A percentile compares a stretch with the other conserved stretches of the same genome.
These are phyloP conservation scores for Vicugna pacos DNA, from an alignment of 2,113 vertebrate species.

Conservation along the genomic window DNA sequence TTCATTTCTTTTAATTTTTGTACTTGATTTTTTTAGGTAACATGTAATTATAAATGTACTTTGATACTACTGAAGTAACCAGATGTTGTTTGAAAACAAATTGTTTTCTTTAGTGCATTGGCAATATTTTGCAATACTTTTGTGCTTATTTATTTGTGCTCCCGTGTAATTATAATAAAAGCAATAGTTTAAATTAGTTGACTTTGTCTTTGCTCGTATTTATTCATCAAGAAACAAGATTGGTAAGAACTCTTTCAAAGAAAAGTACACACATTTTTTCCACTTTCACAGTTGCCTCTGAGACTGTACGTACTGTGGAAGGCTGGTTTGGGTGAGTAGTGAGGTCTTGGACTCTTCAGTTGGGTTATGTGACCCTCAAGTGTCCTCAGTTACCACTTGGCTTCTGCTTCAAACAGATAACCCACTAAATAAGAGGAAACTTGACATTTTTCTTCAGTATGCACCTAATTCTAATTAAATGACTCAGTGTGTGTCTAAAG, in stretches of 20 bases:
- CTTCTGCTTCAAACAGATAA: background rate
- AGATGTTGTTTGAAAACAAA: constrained; percentile 88
- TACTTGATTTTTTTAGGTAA: constrained; percentile 92
- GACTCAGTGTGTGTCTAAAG: background rate
- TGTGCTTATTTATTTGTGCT: constrained; percentile 93
- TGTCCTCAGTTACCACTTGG: background rate
- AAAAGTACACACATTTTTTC: background rate
- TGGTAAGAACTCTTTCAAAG: background rate
- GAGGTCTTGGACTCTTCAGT: background rate
- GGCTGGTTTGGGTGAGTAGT: background rate
- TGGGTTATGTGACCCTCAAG: background rate
- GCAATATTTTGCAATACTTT: constrained; percentile 91
- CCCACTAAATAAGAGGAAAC: background rate
- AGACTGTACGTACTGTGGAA: background rate
- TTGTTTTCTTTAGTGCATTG: constrained; percentile 91
- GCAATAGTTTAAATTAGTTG: constrained; percentile 91
- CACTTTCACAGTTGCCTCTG: background rate
- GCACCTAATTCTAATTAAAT: background rate
- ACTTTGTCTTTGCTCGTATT: constrained; percentile 31
- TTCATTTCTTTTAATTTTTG: constrained; percentile 91
- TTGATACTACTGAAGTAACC: constrained; percentile 92
- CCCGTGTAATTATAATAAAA: constrained; percentile 92
- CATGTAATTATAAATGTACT: constrained; percentile 92
- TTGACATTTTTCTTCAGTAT: background rate
- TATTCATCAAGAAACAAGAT: constrained; percentile 24